Evolutionary conservation across 2,113 vertebrate species (phyloP).

Genomic region (Tympanuchus pallidicinctus): DNA sequence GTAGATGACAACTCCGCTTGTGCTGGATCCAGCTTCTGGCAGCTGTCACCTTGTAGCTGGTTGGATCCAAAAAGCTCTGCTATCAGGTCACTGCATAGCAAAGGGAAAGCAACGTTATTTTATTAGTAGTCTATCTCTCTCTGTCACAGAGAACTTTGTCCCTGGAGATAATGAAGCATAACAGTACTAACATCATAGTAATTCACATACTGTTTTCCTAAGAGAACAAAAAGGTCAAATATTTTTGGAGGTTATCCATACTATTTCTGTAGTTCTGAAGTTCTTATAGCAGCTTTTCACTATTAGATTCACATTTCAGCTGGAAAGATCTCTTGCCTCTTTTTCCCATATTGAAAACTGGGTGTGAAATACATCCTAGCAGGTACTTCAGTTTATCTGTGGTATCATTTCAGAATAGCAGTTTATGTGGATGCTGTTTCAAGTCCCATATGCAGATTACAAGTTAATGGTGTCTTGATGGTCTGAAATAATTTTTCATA

Average conservation of each 20-base stretch:
- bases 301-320: neutral
- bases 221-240: neutral
- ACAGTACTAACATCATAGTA: neutral
- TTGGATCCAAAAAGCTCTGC: neutral
- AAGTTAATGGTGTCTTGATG: neutral
- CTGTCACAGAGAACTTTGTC: neutral
- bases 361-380: neutral
- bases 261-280: neutral
- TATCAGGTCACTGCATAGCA: neutral
- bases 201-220: neutral
- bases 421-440: neutral
- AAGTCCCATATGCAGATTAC: neutral
- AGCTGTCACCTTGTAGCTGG: fast-evolving
- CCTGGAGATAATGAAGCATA: neutral
- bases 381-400: neutral
- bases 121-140: neutral
- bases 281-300: neutral
- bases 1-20: neutral
- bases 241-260: neutral
- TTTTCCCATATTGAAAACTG: neutral
- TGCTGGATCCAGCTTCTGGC: neutral
- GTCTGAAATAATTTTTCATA: neutral
- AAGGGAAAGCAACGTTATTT: neutral
- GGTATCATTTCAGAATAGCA: neutral
- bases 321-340: neutral